These are phyloP conservation scores for Linnaemya tessellans DNA, from an alignment of 2,888 invertebrate species.

Conservation along the genomic window DNA sequence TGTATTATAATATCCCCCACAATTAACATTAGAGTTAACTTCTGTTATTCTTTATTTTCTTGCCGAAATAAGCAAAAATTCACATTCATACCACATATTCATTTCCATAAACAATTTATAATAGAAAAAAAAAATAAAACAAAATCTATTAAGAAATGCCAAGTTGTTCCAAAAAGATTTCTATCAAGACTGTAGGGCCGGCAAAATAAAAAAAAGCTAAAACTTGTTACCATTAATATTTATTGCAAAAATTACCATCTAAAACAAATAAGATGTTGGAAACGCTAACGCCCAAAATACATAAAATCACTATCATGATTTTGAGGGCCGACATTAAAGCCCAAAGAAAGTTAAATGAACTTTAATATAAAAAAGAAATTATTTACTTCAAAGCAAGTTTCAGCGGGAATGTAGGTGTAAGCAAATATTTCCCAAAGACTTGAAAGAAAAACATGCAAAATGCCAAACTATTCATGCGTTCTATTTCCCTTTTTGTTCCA, in stretches of 20 bases:
- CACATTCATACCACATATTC: not conserved
- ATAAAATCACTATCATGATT: constrained; percentile 45
- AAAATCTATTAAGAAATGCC: constrained; percentile 8
- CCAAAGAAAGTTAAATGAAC: constrained; percentile 39
- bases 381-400: not conserved
- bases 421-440: not conserved
- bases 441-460: not conserved
- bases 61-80: not conserved
- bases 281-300: constrained; percentile 28
- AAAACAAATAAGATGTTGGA: constrained; percentile 31
- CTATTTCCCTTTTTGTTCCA: constrained; percentile 18
- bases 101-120: not conserved
- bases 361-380: constrained; percentile 4
- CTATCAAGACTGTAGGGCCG: not conserved
- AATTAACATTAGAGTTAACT: too few relatives aligned
- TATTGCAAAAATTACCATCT: constrained; percentile 35
- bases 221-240: constrained; percentile 62
- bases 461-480: constrained; percentile 30
- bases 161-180: constrained; percentile 21
- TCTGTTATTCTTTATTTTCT: too few relatives aligned
- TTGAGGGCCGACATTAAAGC: constrained; percentile 12
- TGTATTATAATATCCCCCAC: too few relatives aligned
- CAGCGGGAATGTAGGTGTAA: not conserved
- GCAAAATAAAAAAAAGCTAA: constrained; percentile 3
- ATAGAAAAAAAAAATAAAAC: not conserved